Base-by-base conservation (phyloP, 2,113 vertebrate species). In the Rhinichthys klamathensis region DNA sequence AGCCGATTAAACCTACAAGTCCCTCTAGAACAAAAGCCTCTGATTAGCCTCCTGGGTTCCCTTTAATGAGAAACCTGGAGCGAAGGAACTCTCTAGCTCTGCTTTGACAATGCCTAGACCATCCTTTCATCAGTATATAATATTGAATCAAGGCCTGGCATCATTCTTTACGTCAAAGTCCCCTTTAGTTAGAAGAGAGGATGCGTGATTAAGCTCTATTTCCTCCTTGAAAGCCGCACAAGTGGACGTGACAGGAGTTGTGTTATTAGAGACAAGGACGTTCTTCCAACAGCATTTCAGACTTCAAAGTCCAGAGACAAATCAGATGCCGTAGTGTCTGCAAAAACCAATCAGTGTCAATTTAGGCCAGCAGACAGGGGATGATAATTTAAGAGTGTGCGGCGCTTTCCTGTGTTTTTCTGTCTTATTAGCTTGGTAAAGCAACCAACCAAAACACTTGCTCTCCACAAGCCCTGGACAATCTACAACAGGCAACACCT, bases 41-140 rank as follows among this genome's bases (percentile, higher is more conserved):
- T 84, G 81, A 87, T 89, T 89, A 83, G 84, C 72, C 88, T 85
- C 75, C 72, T 83, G 80, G 85, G 80, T 79, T 85, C 83, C 7
- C 27, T 81, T 80, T 86, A 87, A 87, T 87, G 77, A 87, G 69
- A 82, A 56, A 84, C 86, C 35, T 54, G 51, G 32, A 65, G 16
- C 32, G 56, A 82, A 85, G 67, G 84, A 87, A 84, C 79, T 41
- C 38, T 82, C 30, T 23, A 27, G 54, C 38, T 82, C 49, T 46
- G 16, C 51, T 65, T 44, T 75, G 65, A 70, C 32, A 85, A 54
- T 56, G 60, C 46, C 81, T 72, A 60, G n/a, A 32, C 44, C 58
- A 70, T 60, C 25, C 63, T 82, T 86, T 87, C 72, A 87, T 89
- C 83, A 65, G 35, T 32, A 27, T 6, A 23, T 87, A 73, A 69